Evolutionary conservation across 2,113 vertebrate species (phyloP).

Genomic region (Triplophysa siluroides): DNA sequence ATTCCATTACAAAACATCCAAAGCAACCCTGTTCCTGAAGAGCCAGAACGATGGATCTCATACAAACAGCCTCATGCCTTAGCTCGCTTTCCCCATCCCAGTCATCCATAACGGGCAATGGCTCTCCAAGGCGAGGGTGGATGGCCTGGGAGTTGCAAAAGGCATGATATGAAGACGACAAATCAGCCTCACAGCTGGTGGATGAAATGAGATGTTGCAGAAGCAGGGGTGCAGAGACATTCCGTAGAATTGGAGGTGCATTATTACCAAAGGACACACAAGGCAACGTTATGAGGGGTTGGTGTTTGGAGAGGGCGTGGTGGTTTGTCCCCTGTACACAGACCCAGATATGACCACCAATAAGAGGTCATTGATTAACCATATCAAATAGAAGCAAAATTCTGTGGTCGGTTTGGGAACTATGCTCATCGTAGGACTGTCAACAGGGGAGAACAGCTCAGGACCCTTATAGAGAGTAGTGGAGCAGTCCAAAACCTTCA

Average conservation of each 20-base stretch:
- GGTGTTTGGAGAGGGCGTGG: constrained; percentile 60
- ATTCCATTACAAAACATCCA: constrained; percentile 74
- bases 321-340: constrained; percentile 73
- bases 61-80: constrained; percentile 30
- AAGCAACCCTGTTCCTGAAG: constrained; percentile 66
- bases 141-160: constrained; percentile 52
- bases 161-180: constrained; percentile 71
- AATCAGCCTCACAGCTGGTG: constrained; percentile 66
- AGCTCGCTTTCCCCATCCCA: constrained; percentile 1
- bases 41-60: constrained; percentile 59
- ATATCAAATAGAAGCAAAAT: neutral
- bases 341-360: constrained; percentile 62
- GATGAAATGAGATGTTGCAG: constrained; percentile 76
- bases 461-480: constrained; percentile 40
- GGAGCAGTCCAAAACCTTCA: constrained; percentile 43
- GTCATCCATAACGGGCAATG: constrained; percentile 55
- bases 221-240: constrained; percentile 74
- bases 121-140: constrained; percentile 67
- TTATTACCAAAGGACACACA: constrained; percentile 64
- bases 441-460: constrained; percentile 76
- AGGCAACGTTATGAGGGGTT: constrained; percentile 61
- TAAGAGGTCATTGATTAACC: constrained; percentile 1
- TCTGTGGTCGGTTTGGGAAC: neutral
- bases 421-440: constrained; percentile 68
- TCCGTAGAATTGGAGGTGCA: constrained; percentile 81